Base-by-base conservation (phyloP, 2,888 invertebrate genomes). In the Colostygia pectinataria region DNA sequence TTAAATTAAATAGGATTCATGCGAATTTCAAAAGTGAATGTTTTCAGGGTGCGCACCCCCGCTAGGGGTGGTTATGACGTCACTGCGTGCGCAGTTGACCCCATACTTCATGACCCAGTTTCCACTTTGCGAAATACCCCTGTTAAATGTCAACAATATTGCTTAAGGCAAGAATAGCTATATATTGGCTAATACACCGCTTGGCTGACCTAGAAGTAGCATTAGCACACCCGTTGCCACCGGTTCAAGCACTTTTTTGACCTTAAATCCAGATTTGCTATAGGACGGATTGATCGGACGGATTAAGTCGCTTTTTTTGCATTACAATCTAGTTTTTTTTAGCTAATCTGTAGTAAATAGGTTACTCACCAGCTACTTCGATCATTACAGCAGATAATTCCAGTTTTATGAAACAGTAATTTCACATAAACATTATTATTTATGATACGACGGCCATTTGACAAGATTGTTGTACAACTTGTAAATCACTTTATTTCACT, bases 31-130 rank as follows among this genome's bases (percentile, higher is more conserved):
- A 84, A 84, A 83, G 84, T 73, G 83, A 83, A 77, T 65, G 72
- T 71, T 62, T 55, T 55, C 56, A 63, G 77, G 77, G 77, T 74
- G 69, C 70, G 69, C 48, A 43, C 54, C 37, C 54, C 57, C 36
- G 31, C 29, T 42, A 68, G 65, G 77, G 70, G 70, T 59, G 53
- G 53, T 18, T 15, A 65, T 86, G 84, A 88, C 87, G 88, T 88
- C 79, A 77, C 65, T 74, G 85, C 87, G 88, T 80, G 83, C 87
- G 86, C 83, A 77, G 10, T 53, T 71, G 76, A 77, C 81, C 78
- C 71, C 66, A 63, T 66, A 63, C 55, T 48, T 43, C 31, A 31
- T 88, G 88, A 89, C 89, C 89, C 65, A 89, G 72, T 75, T 88
- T 59, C 51, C 13, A 55, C 73, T 85, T 84, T 52, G 79, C 84